phyloP scores from a whole-genome alignment of 2,113 vertebrate genomes.

The Nicator chloris region DNA sequence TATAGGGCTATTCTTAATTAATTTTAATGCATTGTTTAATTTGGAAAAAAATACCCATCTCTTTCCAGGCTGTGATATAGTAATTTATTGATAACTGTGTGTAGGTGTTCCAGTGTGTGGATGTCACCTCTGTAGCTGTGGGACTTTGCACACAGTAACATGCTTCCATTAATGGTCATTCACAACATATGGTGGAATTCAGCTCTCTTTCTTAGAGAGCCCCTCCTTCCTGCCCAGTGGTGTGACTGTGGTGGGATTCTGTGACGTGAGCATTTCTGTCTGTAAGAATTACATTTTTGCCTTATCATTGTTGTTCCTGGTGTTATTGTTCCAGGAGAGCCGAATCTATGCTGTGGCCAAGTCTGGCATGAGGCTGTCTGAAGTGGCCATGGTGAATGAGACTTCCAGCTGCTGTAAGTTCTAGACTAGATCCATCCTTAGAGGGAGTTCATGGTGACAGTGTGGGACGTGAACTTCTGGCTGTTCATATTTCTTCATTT shows the following conservation, averaged over 20 bases:
- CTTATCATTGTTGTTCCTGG: background rate
- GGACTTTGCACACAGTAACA: background rate
- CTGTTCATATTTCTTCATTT: background rate
- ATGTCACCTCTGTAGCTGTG: background rate
- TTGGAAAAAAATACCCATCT: background rate
- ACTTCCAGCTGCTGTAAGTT: conserved; percentile 75
- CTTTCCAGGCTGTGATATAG: background rate
- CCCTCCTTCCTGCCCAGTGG: background rate
- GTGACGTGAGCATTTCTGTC: background rate
- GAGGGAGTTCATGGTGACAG: background rate
- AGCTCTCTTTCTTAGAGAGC: background rate
- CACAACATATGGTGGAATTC: background rate
- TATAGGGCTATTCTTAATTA: background rate
- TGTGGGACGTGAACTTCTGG: background rate
- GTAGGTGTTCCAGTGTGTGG: background rate
- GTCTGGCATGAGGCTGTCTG: conserved; percentile 86
- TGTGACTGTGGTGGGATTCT: background rate
- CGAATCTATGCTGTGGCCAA: conserved; percentile 89
- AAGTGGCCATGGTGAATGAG: conserved; percentile 68
- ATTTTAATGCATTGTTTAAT: background rate
- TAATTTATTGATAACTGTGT: background rate
- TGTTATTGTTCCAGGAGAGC: conserved; percentile 78
- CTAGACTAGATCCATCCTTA: background rate
- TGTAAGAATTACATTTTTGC: background rate
- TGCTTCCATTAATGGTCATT: background rate